phyloP scores from a whole-genome alignment of 2,113 vertebrate genomes.

The Manacus vitellinus region DNA sequence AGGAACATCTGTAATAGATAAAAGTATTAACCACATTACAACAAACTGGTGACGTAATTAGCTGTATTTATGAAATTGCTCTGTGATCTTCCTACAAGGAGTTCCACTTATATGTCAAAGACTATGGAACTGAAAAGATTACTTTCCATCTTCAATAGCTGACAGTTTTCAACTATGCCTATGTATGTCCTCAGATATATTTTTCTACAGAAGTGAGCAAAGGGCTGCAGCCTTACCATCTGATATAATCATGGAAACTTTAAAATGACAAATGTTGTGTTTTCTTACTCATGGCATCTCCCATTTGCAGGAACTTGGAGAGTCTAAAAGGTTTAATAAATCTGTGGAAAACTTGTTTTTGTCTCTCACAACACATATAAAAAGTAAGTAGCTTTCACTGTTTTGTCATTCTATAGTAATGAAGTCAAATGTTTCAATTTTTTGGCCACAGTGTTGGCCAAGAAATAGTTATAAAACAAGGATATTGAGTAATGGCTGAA shows the following conservation, averaged over 20 bases:
- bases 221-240: not conserved
- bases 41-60: not conserved
- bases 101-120: not conserved
- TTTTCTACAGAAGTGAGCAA: not conserved
- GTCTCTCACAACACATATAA: slow-evolving; percentile 83
- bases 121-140: not conserved
- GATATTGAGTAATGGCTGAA: not conserved
- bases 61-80: not conserved
- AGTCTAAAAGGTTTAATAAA: slow-evolving; percentile 81
- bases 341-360: slow-evolving; percentile 89
- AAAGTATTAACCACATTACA: not conserved
- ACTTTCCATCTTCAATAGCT: not conserved
- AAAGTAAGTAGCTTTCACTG: slow-evolving; percentile 80
- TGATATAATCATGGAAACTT: not conserved
- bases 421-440: not conserved
- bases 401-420: not conserved
- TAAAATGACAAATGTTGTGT: not conserved
- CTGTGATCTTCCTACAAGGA: not conserved
- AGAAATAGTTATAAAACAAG: not conserved
- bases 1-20: not conserved
- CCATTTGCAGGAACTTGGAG: slow-evolving; percentile 75
- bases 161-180: not conserved
- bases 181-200: not conserved
- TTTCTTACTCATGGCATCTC: not conserved
- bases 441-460: not conserved